Evolutionary conservation across 2,888 invertebrate genomes (phyloP), one percentile per base, ranked within the genome.

Genomic region (Acanthosepion pharaonis): DNA sequence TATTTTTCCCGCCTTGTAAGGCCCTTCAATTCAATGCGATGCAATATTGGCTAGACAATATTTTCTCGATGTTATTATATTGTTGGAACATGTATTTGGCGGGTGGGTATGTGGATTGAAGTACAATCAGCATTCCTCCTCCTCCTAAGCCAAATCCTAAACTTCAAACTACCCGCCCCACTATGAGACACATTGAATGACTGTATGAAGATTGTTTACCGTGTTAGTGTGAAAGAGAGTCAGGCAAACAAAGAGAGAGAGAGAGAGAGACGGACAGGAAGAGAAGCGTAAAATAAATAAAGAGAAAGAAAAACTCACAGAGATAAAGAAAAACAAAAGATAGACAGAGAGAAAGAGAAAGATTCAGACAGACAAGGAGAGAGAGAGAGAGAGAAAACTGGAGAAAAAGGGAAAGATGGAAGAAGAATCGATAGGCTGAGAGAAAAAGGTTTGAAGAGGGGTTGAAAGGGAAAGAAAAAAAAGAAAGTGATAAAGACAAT

Each of bases 11-110:
- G 23, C 25, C 59, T 59, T 59, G 59, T 59, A 59, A 23, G 59
- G 20, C 59, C 23, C 78, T 33, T 78, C 15, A 11, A 78, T 78
- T 78, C 78, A 78, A 78, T 33, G 78, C 15, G 15, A n/a, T 9
- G 78, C n/a, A 78, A 78, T 78, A 78, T 78, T 78, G 78, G 78
- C 78, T n/a, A 78, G 78, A 78, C 78, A 78, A 78, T 78, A 78
- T 78, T 78, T 42, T 78, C 78, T 78, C n/a, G n/a, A n/a, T 78
- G 78, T 78, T 78, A 78, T 78, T 33, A 78, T 78, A 15, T n/a
- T n/a, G 78, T 33, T 78, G 78, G 78, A 18, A 15, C 18, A 78
- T 78, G 23, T 59, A 59, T 59, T 59, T 59, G n/a, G 78, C n/a
- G 78, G 11, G 0, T 78, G n/a, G n/a, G 42, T 42, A 42, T 42